These are phyloP conservation scores for Corythoichthys haematopterus DNA, from an alignment of 2,113 vertebrate genomes.

Conservation along the genomic window DNA sequence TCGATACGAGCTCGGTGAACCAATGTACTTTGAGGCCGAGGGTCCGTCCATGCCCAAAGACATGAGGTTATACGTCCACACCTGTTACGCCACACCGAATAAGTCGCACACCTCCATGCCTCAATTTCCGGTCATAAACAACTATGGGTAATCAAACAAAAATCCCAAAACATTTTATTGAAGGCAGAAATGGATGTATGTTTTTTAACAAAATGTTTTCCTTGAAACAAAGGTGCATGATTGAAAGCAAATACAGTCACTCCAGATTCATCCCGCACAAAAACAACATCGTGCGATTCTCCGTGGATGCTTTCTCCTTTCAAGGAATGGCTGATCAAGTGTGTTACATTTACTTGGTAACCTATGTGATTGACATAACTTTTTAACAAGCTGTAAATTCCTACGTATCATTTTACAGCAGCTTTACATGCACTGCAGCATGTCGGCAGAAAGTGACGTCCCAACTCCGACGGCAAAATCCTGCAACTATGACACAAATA, in stretches of 20 bases:
- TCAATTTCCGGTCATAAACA: slow-evolving; percentile 55
- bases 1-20: slow-evolving; percentile 48
- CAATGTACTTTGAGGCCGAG: slow-evolving; percentile 65
- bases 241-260: slow-evolving; percentile 45
- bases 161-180: neutral
- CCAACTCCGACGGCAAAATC: slow-evolving; percentile 58
- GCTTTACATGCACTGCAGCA: slow-evolving; percentile 69
- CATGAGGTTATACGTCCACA: slow-evolving; percentile 58
- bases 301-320: slow-evolving; percentile 66
- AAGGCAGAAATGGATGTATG: neutral
- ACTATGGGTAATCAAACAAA: slow-evolving; percentile 61
- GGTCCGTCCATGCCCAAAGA: slow-evolving; percentile 19
- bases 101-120: slow-evolving; percentile 38
- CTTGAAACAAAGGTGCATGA: slow-evolving; percentile 56
- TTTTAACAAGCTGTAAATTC: neutral
- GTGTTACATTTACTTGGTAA: slow-evolving; percentile 1
- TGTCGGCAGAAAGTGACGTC: slow-evolving; percentile 31
- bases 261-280: slow-evolving; percentile 59
- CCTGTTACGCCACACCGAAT: slow-evolving; percentile 53
- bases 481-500: slow-evolving; percentile 59
- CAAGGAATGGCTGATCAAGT: slow-evolving; percentile 48
- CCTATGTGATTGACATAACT: neutral
- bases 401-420: slow-evolving; percentile 16
- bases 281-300: slow-evolving; percentile 57
- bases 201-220: neutral